Conservation (phyloP, 2,797 vertebrate species). For the Propithecus deckenii region DNA sequence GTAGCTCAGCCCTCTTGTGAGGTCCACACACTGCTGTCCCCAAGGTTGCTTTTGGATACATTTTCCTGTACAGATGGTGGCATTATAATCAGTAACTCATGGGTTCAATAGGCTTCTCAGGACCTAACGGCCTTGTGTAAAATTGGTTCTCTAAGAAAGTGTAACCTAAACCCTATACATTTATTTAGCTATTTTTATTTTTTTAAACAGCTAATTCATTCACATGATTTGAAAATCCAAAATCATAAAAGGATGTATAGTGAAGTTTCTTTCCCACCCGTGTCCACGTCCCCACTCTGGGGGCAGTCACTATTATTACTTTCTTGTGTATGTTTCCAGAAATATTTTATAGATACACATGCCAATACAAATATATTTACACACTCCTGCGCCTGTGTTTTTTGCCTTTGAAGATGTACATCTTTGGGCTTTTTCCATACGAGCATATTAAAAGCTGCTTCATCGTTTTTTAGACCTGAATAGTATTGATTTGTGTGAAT, state of each 20-base stretch:
- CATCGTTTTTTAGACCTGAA: not conserved
- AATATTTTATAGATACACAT: not conserved
- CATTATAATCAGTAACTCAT: not conserved
- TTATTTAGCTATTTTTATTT: not conserved
- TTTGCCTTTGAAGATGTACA: not conserved
- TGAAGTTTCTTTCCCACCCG: not conserved
- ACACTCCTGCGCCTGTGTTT: not conserved
- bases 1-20: not conserved
- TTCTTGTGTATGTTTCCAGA: not conserved
- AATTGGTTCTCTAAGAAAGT: not conserved
- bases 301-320: not conserved
- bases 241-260: not conserved
- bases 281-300: not conserved
- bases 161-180: not conserved
- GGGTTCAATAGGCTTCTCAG: not conserved
- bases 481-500: not conserved
- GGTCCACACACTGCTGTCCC: not conserved
- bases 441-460: not conserved
- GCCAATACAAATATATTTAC: not conserved
- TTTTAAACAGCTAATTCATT: not conserved
- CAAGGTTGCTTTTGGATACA: not conserved
- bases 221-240: not conserved
- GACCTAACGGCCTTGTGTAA: not conserved
- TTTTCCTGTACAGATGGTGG: not conserved
- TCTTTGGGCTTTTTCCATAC: not conserved